Conservation (phyloP, 2,888 invertebrate genomes). For the Aphodius sticticus region DNA sequence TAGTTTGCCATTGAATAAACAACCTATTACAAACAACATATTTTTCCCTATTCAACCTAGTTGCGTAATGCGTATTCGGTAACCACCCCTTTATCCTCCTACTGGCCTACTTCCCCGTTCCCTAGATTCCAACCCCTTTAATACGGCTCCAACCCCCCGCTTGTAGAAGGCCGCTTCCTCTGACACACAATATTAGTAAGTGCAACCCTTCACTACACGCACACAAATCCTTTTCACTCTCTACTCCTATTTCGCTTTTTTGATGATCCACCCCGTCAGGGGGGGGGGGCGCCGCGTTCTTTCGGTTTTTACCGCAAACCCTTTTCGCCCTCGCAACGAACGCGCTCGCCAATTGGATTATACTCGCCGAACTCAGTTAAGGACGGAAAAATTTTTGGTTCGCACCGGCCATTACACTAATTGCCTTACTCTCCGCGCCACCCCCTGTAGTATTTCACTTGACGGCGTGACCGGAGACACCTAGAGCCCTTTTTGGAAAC, state of each 20-base stretch:
- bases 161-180: slow-evolving; percentile 29
- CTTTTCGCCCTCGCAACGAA: slow-evolving; percentile 16
- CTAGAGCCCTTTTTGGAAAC: slow-evolving; percentile 12
- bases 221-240: slow-evolving; percentile 33
- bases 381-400: slow-evolving; percentile 34
- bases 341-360: slow-evolving; percentile 35
- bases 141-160: slow-evolving; percentile 30
- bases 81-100: slow-evolving; percentile 44
- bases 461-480: neutral
- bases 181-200: slow-evolving; percentile 35
- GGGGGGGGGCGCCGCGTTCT: neutral
- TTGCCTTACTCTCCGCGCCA: slow-evolving; percentile 19
- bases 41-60: slow-evolving; percentile 9
- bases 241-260: slow-evolving; percentile 4
- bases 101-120: slow-evolving; percentile 51
- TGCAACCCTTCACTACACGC: slow-evolving; percentile 35
- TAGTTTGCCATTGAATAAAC: neutral
- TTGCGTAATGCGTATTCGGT: slow-evolving; percentile 1
- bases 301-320: slow-evolving; percentile 4
- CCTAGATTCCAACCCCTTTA: slow-evolving; percentile 39
- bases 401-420: slow-evolving; percentile 35
- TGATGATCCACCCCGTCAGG: neutral
- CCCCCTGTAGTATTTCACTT: neutral
- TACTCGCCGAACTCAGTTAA: slow-evolving; percentile 34
- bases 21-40: neutral